Base-by-base conservation (phyloP, 2,797 vertebrate species). In the Orientallactaga sibirica region DNA sequence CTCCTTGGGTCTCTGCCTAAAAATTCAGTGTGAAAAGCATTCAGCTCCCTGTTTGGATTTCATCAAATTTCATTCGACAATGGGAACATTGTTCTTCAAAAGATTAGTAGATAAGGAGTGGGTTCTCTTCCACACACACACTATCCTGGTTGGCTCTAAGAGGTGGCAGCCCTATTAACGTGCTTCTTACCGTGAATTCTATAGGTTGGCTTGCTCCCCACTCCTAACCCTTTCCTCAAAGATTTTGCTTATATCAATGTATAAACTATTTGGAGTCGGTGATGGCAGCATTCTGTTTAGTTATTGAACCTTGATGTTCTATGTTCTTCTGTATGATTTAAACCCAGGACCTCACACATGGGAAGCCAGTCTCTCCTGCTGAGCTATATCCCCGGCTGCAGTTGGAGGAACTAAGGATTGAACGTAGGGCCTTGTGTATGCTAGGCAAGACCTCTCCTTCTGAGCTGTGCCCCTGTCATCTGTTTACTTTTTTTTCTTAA, bases 201-300 rank as follows among this genome's bases (percentile, higher is more conserved):
- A 9, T 67, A 8, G 24, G 43, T 27, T 80, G 67, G 24, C 14
- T 74, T 92, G 6, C 2, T 18, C 52, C 9, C 89, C 41, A 80
- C 4, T 18, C 15, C 37, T 58, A 24, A 19, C 37, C 82, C 33
- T 77, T 73, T 83, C 29, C 61, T 81, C 25, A 48, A 73, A 74
- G 19, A 5, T 27, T 89, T 64, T 67, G 70, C 74, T 95, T 86
- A 76, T 61, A 70, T 73, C 27, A 74, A 52, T 68, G 20, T 86
- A 10, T 52, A 2, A 11, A 9, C 55, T 84, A 48, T 33, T 68
- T 33, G 79, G 22, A 86, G 66, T 33, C 29, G 58, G 37, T 74
- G 12, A 71, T n/a, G 7, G 29, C 83, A 92, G 6, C 22, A 24
- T 80, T 78, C 75, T 68, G 5, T 79, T 90, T 58, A 48, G 43